Percentiles rank a stretch among this genome's conserved stretches.
phyloP scores from a whole-genome alignment of 2,797 vertebrate species.

The Melanotaenia trifasciata region DNA sequence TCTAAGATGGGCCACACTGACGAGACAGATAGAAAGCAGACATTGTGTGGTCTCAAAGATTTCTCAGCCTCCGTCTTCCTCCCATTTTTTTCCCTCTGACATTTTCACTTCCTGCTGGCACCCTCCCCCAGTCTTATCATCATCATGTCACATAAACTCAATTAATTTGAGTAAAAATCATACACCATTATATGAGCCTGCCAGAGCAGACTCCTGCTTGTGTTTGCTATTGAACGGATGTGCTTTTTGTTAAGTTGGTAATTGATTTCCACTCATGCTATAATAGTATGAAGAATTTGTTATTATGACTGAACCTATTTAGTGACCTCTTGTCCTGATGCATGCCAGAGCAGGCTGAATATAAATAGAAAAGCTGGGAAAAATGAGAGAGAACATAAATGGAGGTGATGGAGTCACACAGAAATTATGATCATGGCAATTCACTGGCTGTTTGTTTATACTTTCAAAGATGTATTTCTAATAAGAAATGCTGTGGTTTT shows the following conservation, averaged over 20 bases:
- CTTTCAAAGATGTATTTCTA: constrained; percentile 61
- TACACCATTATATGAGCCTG: constrained; percentile 10
- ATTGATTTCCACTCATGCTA: constrained; percentile 45
- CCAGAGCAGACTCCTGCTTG: constrained; percentile 39
- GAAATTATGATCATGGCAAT: constrained; percentile 48
- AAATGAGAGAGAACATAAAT: constrained; percentile 48
- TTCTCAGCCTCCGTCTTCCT: constrained; percentile 68
- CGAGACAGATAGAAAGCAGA: constrained; percentile 71
- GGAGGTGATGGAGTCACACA: constrained; percentile 46
- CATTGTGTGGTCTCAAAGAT: constrained; percentile 78
- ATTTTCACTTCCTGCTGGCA: constrained; percentile 73
- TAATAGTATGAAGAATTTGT: constrained; percentile 64
- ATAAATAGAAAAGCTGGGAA: constrained; percentile 69
- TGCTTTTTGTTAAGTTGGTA: constrained; percentile 23
- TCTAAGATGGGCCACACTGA: constrained; percentile 38
- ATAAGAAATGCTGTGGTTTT: constrained; percentile 24
- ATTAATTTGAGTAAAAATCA: constrained; percentile 28
- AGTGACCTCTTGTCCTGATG: constrained; percentile 69
- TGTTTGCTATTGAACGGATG: constrained; percentile 41
- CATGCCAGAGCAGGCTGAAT: constrained; percentile 66
- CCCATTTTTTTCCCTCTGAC: constrained; percentile 45
- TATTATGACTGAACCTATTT: constrained; percentile 62
- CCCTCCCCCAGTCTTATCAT: constrained; percentile 22
- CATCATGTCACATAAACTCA: constrained; percentile 30
- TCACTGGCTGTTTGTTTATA: constrained; percentile 43